These are phyloP conservation scores for Euwallacea fornicatus DNA, from an alignment of 1,140 invertebrate species.

Conservation along the genomic window DNA sequence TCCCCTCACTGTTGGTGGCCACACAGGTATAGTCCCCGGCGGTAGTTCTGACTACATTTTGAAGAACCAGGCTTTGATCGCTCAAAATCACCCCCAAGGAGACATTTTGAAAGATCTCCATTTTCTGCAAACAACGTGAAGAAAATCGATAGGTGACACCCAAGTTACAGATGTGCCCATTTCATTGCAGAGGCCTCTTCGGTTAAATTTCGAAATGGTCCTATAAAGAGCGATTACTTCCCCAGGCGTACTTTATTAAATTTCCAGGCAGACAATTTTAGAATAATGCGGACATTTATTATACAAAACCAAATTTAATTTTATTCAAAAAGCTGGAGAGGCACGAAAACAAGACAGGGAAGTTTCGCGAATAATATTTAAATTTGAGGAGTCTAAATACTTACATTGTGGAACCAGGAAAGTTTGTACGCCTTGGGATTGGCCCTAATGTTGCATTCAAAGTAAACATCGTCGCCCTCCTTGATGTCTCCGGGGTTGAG, in stretches of 20 bases:
- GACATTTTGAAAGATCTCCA: conserved; percentile 77
- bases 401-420: conserved; percentile 84
- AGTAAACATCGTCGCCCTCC: conserved; percentile 91
- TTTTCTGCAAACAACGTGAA: conserved; percentile 59
- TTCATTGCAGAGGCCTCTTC: no score
- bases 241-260: conserved; percentile 19
- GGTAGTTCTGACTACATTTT: conserved; percentile 74
- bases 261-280: conserved; percentile 13
- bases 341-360: conserved; percentile 24
- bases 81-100: conserved; percentile 76
- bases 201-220: conserved; percentile 10
- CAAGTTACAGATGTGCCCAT: no score
- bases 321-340: conserved; percentile 28
- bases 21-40: conserved; percentile 82
- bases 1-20: conserved; percentile 79
- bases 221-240: conserved; percentile 13
- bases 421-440: conserved; percentile 83
- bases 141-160: conserved; percentile 2
- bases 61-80: conserved; percentile 79
- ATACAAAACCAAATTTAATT: conserved; percentile 36
- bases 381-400: conserved; percentile 53
- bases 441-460: conserved; percentile 84
- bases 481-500: conserved; percentile 85
- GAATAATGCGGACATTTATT: conserved; percentile 27
- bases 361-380: conserved; percentile 42